These are phyloP conservation scores for Oreochromis tanganicae DNA, from an alignment of 2,113 vertebrate genomes.

Conservation along the genomic window DNA sequence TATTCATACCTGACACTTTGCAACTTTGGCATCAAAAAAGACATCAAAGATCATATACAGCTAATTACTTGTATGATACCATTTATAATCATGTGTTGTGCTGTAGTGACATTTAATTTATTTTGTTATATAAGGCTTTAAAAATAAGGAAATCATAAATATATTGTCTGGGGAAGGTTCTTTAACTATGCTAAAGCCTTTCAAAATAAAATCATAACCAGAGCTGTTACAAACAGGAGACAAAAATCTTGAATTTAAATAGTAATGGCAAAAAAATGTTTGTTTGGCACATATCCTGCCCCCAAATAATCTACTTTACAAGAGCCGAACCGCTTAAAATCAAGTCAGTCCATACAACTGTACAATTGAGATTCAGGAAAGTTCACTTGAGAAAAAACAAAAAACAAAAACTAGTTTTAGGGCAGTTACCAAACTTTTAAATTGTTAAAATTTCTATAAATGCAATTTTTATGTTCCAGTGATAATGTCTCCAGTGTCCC, in stretches of 20 bases:
- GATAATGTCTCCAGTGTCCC: neutral
- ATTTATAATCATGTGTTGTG: neutral
- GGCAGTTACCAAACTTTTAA: neutral
- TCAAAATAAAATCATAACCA: neutral
- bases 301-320: neutral
- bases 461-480: neutral
- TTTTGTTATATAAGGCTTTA: conserved; percentile 49
- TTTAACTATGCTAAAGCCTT: neutral
- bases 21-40: conserved; percentile 50
- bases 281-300: neutral
- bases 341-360: neutral
- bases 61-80: neutral
- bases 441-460: neutral
- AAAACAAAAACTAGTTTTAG: neutral
- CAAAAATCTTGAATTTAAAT: neutral
- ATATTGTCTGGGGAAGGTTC: neutral
- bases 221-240: accelerated
- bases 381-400: neutral
- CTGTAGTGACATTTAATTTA: neutral
- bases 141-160: conserved; percentile 8
- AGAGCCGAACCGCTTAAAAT: neutral
- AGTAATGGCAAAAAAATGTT: neutral
- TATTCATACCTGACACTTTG: conserved; percentile 3
- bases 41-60: neutral
- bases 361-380: neutral